phyloP scores from a whole-genome alignment of 2,888 invertebrate genomes.

The Dasypolia templi region DNA sequence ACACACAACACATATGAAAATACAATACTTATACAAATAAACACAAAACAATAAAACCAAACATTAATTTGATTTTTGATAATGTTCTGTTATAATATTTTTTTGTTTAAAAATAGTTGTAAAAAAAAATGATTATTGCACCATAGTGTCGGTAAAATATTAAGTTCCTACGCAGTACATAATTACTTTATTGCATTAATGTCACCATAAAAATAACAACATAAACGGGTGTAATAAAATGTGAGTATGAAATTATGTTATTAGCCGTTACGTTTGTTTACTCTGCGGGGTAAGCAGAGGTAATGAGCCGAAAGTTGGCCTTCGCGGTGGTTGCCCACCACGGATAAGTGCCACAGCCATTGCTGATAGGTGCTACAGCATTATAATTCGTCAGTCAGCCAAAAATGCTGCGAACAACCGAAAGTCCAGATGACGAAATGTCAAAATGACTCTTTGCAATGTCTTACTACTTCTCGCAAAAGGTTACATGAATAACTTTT shows the following conservation, averaged over 20 bases:
- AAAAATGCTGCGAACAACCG: conserved; percentile 15
- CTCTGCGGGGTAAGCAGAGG: conserved; percentile 49
- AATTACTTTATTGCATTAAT: conserved; percentile 45
- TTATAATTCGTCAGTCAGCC: conserved; percentile 8
- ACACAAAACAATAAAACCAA: background rate
- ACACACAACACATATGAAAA: background rate
- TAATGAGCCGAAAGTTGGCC: conserved; percentile 57
- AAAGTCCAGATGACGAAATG: conserved; percentile 36
- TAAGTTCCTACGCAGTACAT: background rate
- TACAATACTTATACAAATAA: too few relatives aligned
- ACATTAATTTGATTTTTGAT: background rate
- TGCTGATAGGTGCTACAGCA: background rate
- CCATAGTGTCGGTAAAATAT: conserved; percentile 9
- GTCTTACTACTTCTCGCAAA: conserved; percentile 36
- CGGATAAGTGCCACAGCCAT: conserved; percentile 25
- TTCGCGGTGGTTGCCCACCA: conserved; percentile 42
- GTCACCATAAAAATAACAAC: conserved; percentile 46
- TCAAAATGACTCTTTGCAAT: conserved; percentile 49
- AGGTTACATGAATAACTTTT: conserved; percentile 37
- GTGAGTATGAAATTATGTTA: conserved; percentile 59
- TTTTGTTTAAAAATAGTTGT: background rate
- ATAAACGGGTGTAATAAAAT: conserved; percentile 53
- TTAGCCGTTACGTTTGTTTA: conserved; percentile 51
- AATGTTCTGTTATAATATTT: background rate
- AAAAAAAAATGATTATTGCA: background rate